These are phyloP conservation scores for Australoheros facetus DNA, from an alignment of 2,797 vertebrate species.

Conservation along the genomic window DNA sequence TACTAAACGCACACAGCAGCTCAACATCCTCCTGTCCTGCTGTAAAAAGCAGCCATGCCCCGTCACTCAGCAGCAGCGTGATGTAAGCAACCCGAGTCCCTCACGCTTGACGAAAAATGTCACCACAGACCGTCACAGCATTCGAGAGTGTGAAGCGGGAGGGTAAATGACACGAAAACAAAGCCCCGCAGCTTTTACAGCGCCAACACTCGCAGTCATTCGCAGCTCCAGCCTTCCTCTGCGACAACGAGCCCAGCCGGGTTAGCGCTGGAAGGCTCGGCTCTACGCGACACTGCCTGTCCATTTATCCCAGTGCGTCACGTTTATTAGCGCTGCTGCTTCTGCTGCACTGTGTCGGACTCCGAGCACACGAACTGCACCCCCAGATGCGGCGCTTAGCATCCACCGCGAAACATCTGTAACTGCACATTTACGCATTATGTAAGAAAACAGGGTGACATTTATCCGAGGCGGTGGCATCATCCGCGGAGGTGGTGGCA, in stretches of 20 bases:
- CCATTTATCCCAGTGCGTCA: slow-evolving; percentile 50
- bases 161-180: not conserved
- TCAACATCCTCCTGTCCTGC: slow-evolving; percentile 21
- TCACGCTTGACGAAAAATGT: slow-evolving; percentile 11
- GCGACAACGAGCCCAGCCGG: slow-evolving; percentile 32
- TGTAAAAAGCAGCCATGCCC: slow-evolving; percentile 17
- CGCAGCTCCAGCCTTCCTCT: slow-evolving; percentile 15
- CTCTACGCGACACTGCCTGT: not conserved
- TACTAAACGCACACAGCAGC: not conserved
- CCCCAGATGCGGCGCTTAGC: slow-evolving; percentile 42
- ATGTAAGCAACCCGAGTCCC: slow-evolving; percentile 24
- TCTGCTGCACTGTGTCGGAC: slow-evolving; percentile 26
- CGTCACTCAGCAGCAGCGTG: slow-evolving; percentile 17
- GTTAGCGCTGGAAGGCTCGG: not conserved
- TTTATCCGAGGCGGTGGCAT: slow-evolving; percentile 30
- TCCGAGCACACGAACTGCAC: slow-evolving; percentile 5
- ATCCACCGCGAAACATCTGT: slow-evolving; percentile 39
- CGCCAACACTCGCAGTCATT: not conserved
- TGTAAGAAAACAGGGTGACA: slow-evolving; percentile 63
- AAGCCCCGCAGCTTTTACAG: slow-evolving; percentile 1
- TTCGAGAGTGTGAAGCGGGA: not conserved
- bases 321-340: slow-evolving; percentile 10
- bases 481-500: not conserved
- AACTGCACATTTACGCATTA: slow-evolving; percentile 53
- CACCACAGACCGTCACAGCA: not conserved